Percentiles rank a stretch among this genome's conserved stretches.
Conservation (phyloP, 2,888 invertebrate species). For the Drosophila tripunctata region DNA sequence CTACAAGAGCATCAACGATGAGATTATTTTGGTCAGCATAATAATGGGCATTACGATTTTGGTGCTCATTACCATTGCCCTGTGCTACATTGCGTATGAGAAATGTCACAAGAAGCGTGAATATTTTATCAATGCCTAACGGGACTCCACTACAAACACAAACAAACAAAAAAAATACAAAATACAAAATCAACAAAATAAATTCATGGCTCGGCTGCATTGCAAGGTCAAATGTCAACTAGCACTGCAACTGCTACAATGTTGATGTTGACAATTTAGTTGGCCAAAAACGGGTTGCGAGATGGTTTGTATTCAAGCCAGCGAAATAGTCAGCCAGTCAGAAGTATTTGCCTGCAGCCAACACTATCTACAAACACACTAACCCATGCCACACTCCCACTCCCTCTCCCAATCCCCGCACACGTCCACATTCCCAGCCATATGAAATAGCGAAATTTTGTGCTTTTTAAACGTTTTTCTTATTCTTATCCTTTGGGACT, state of each 20-base stretch:
- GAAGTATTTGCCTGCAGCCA: conserved; percentile 23
- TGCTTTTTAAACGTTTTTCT: conserved; percentile 57
- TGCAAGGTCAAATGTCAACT: conserved; percentile 70
- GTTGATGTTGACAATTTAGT: conserved; percentile 77
- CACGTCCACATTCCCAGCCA: no score
- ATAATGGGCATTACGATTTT: conserved; percentile 93
- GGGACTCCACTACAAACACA: conserved; percentile 10
- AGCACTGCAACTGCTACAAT: conserved; percentile 59
- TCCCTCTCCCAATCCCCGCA: conserved; percentile 14
- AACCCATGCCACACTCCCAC: conserved; percentile 10
- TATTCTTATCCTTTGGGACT: conserved; percentile 19
- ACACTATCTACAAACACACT: conserved; percentile 17
- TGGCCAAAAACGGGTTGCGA: conserved; percentile 20
- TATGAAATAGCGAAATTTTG: conserved; percentile 35
- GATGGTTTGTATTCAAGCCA: conserved; percentile 32
- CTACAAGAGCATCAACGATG: conserved; percentile 92
- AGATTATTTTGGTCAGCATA: conserved; percentile 94
- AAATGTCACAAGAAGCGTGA: conserved; percentile 89
- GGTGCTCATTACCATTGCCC: conserved; percentile 90
- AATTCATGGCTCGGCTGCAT: conserved; percentile 13
- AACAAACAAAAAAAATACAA: conserved; percentile 1
- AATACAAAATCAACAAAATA: background rate
- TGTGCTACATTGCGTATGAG: conserved; percentile 92
- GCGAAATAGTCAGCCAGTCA: conserved; percentile 17
- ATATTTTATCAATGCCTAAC: conserved; percentile 88